A percentile compares a stretch with the other conserved stretches of the same genome.
These are phyloP conservation scores for Desoria tigrina DNA, from an alignment of 2,888 invertebrate genomes.

Conservation along the genomic window DNA sequence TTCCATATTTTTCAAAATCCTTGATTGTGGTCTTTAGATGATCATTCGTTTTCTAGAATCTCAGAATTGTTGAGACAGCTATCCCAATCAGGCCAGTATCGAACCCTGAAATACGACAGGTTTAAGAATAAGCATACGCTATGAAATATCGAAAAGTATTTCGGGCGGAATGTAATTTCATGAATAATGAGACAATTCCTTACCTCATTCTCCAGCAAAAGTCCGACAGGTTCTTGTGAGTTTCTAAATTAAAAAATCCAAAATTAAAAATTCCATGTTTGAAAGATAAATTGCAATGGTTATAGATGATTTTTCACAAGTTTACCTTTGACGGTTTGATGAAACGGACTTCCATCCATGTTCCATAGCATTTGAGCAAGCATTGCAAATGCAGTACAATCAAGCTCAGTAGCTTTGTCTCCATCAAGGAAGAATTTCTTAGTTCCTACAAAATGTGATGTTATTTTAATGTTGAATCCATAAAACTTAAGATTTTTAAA, in stretches of 20 bases:
- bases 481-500: too few relatives aligned
- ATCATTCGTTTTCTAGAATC: slow-evolving; percentile 14
- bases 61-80: slow-evolving; percentile 41
- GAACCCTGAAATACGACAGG: slow-evolving; percentile 4
- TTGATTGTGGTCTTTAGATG: background rate
- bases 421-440: slow-evolving; percentile 44
- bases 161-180: too few relatives aligned
- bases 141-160: slow-evolving; percentile 2
- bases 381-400: slow-evolving; percentile 53
- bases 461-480: background rate
- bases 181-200: too few relatives aligned
- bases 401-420: slow-evolving; percentile 43
- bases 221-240: slow-evolving; percentile 37
- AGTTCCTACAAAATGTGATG: slow-evolving; percentile 24
- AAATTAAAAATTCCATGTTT: background rate
- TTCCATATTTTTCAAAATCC: too few relatives aligned
- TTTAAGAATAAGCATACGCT: too few relatives aligned
- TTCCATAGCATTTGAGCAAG: slow-evolving; percentile 50
- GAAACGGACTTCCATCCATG: slow-evolving; percentile 48
- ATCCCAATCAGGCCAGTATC: slow-evolving; percentile 51
- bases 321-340: slow-evolving; percentile 37
- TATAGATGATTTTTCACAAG: background rate
- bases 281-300: background rate
- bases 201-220: slow-evolving; percentile 49
- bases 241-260: slow-evolving; percentile 22